Evolutionary conservation across 2,888 invertebrate genomes (phyloP).

Genomic region (Apotomis capreana): DNA sequence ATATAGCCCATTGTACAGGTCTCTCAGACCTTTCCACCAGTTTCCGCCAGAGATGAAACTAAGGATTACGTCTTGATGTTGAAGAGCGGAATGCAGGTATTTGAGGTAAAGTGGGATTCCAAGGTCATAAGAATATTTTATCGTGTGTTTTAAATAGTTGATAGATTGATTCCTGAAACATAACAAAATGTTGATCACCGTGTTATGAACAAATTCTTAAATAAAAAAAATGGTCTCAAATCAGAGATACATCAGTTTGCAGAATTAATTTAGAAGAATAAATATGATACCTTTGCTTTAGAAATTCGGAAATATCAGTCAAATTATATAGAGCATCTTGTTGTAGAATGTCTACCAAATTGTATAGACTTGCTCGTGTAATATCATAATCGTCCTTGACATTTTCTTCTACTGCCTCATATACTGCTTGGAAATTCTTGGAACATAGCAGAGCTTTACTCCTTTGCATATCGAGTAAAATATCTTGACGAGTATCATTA

Average conservation of each 20-base stretch:
- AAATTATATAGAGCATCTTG: conserved; percentile 47
- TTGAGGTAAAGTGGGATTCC: conserved; percentile 68
- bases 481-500: conserved; percentile 58
- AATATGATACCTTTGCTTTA: conserved; percentile 60
- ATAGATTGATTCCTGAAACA: conserved; percentile 63
- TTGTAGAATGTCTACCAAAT: conserved; percentile 56
- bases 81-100: conserved; percentile 69
- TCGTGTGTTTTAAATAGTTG: conserved; percentile 57
- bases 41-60: conserved; percentile 68
- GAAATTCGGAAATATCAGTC: conserved; percentile 58
- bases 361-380: conserved; percentile 58
- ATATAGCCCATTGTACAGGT: conserved; percentile 64
- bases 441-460: conserved; percentile 65
- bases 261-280: conserved; percentile 1
- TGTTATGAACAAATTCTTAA: no score
- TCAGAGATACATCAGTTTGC: conserved; percentile 2
- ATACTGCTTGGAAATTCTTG: conserved; percentile 64
- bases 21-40: conserved; percentile 70
- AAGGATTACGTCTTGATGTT: conserved; percentile 65
- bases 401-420: conserved; percentile 53
- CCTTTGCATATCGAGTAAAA: conserved; percentile 61
- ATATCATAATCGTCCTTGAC: conserved; percentile 54
- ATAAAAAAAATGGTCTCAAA: no score
- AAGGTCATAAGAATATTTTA: conserved; percentile 69
- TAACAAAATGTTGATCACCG: conserved; percentile 1